Conservation (phyloP, 2,888 invertebrate genomes). For the Campoplex capitator region DNA sequence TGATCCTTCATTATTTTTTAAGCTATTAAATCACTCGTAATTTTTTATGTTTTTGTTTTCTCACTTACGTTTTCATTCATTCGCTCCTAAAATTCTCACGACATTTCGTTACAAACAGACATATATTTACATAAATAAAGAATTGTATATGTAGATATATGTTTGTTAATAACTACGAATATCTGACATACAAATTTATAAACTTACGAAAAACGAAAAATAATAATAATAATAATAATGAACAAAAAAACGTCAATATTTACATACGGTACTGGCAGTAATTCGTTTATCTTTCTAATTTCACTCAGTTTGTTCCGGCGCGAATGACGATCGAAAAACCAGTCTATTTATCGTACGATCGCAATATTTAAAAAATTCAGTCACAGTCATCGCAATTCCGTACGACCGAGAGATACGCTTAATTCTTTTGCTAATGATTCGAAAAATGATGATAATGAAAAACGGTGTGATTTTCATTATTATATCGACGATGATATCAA, state of each 20-base stretch:
- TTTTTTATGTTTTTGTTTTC: constrained; percentile 8
- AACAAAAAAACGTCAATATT: constrained; percentile 73
- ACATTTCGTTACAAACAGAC: constrained; percentile 67
- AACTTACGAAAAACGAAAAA: constrained; percentile 58
- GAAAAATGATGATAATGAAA: background rate
- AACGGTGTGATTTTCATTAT: too few species aligned
- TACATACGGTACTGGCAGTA: constrained; percentile 83
- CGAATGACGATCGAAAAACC: constrained; percentile 54
- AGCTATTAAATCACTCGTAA: constrained; percentile 43
- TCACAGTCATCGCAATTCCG: constrained; percentile 35
- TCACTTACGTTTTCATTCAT: constrained; percentile 43
- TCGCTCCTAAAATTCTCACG: constrained; percentile 62
- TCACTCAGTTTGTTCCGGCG: constrained; percentile 53
- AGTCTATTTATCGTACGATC: constrained; percentile 46
- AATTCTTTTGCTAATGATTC: constrained; percentile 22
- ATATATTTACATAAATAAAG: constrained; percentile 66
- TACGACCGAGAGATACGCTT: constrained; percentile 22
- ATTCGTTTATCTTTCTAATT: constrained; percentile 69
- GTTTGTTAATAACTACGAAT: constrained; percentile 70
- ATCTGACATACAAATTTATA: constrained; percentile 71
- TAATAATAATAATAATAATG: constrained; percentile 23
- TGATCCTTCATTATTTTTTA: constrained; percentile 21
- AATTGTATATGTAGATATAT: constrained; percentile 73
- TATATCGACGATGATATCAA: background rate
- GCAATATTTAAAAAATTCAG: constrained; percentile 43